phyloP scores from a whole-genome alignment of 2,113 vertebrate genomes.

The Rhadina sibilatrix region DNA sequence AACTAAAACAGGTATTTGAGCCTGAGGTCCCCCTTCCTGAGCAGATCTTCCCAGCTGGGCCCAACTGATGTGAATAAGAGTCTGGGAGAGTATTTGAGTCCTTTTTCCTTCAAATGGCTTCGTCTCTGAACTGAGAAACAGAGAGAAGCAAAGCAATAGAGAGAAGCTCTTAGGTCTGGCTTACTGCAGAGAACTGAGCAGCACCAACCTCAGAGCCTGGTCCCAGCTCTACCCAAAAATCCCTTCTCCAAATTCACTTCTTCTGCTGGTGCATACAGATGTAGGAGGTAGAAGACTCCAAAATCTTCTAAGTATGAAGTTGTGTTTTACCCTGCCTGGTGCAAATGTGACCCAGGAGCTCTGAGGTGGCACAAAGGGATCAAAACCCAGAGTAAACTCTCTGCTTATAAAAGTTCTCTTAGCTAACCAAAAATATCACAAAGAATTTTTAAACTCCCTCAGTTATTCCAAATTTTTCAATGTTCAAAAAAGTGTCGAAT shows the following conservation, averaged over 20 bases:
- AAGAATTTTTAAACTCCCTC: neutral
- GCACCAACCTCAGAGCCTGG: neutral
- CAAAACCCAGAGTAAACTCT: neutral
- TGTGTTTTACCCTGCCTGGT: neutral
- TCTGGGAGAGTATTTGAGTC: neutral
- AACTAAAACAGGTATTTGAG: neutral
- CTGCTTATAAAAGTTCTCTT: neutral
- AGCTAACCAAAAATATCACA: neutral
- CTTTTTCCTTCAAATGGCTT: conserved; percentile 42
- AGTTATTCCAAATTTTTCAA: neutral
- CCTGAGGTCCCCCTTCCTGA: neutral
- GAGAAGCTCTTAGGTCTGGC: neutral
- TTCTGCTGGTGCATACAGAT: neutral
- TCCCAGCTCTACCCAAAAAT: neutral
- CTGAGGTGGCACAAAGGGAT: neutral
- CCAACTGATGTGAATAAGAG: neutral
- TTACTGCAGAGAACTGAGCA: neutral
- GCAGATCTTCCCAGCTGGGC: neutral
- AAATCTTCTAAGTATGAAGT: neutral
- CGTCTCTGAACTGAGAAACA: neutral
- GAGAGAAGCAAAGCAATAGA: neutral
- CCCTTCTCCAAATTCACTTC: neutral
- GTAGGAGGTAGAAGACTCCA: neutral
- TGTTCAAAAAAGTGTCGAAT: neutral
- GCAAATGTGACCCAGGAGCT: neutral